Base-by-base conservation (phyloP, 2,888 invertebrate genomes). In the Homarus gammarus region DNA sequence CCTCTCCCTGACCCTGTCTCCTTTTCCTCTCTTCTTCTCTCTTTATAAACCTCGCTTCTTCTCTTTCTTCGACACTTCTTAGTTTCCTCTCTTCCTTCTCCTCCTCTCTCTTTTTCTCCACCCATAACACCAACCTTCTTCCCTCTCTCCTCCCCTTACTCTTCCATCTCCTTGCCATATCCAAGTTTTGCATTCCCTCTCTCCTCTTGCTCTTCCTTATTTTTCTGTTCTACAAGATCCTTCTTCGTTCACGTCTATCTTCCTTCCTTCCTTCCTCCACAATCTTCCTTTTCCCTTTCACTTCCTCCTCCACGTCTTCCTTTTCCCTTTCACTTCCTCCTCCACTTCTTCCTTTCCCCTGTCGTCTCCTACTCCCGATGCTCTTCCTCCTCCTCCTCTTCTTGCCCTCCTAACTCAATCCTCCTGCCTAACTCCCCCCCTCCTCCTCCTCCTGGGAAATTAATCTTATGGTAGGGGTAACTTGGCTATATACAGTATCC, bases 381-480 rank as follows among this genome's bases (percentile, higher is more conserved):
- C 72, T 27, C 31, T 31, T 22, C 8, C 72, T 72, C 38, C 27
- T 27, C 15, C 72, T 72, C 56, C 36, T 10, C 27, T 5, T 36
- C 72, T 15, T 27, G 18, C 72, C 22, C 6, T 36, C 72, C n/a
- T n/a, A n/a, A n/a, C n/a, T n/a, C n/a, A n/a, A n/a, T n/a, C 6
- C 38, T 15, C 72, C 40, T n/a, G 6, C 38, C 12, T n/a, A n/a
- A n/a, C n/a, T 6, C 72, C 2, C 15, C 15, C 36, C n/a, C n/a
- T 38, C 56, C 27, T 36, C 79, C 36, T 2, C n/a, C 56, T 33
- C 31, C 27, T 22, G 31, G 56, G 27, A 64, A 64, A 64, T 64
- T n/a, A 64, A 64, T 64, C 64, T 64, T 64, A 27, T 64, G n/a
- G 64, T 27, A 6, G 31, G n/a, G 64, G 27, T 64, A 64, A 64